A percentile compares a stretch with the other conserved stretches of the same genome.
These are phyloP conservation scores for Monarcha castaneiventris DNA, from an alignment of 2,113 vertebrate genomes.

Conservation along the genomic window DNA sequence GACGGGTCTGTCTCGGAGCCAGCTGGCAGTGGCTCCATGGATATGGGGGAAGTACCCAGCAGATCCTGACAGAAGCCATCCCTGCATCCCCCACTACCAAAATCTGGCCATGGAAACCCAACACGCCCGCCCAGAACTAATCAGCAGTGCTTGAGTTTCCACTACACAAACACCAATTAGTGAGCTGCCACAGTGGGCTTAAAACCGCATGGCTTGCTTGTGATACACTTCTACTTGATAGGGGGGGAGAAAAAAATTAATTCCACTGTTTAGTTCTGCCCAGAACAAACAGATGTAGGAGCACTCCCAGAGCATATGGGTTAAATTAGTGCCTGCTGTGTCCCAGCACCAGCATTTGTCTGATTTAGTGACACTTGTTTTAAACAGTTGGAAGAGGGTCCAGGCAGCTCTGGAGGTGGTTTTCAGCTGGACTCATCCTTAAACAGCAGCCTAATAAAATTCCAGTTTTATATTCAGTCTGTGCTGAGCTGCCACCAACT, in stretches of 20 bases:
- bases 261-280: constrained; percentile 18
- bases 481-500: not conserved
- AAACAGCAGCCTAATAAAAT: constrained; percentile 44
- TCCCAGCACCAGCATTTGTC: constrained; percentile 38
- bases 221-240: not conserved
- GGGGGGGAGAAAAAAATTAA: not conserved
- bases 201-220: not conserved
- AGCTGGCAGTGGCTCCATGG: not conserved
- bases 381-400: constrained; percentile 28
- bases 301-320: constrained; percentile 57
- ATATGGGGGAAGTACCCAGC: rapidly evolving
- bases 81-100: not conserved
- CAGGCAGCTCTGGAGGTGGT: constrained; percentile 33
- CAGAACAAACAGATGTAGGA: constrained; percentile 51
- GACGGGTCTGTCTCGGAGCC: rapidly evolving
- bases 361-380: constrained; percentile 60
- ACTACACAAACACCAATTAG: not conserved
- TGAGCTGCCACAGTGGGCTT: not conserved
- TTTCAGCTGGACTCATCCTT: constrained; percentile 46
- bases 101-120: not conserved
- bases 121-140: not conserved
- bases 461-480: not conserved
- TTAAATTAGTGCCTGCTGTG: constrained; percentile 65
- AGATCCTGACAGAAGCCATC: not conserved
- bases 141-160: not conserved